Conservation (phyloP, 1,140 invertebrate genomes). For the Rhynchophorus ferrugineus region DNA sequence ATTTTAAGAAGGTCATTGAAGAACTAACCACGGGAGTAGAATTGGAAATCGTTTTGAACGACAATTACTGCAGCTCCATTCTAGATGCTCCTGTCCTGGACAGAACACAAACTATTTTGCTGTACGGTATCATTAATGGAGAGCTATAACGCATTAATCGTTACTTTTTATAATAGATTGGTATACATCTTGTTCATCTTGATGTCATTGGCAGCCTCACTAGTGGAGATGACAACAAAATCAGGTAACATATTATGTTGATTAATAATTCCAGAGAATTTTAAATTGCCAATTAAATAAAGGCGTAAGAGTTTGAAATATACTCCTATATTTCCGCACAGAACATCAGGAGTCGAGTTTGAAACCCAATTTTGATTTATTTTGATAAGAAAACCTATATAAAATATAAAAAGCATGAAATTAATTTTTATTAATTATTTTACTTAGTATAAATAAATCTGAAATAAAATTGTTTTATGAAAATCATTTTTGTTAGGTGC, state of each 20-base stretch:
- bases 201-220: background rate
- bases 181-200: background rate
- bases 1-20: slow-evolving; percentile 23
- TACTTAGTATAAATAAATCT: too few species aligned
- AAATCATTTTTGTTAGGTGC: too few species aligned
- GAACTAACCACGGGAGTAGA: slow-evolving; percentile 19
- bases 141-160: background rate
- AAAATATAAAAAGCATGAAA: too few species aligned
- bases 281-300: too few species aligned
- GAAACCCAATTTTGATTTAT: too few species aligned
- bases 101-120: slow-evolving; percentile 2
- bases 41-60: slow-evolving; percentile 9
- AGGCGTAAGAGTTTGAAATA: too few species aligned
- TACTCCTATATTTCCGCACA: too few species aligned
- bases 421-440: too few species aligned
- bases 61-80: slow-evolving; percentile 11
- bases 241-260: background rate
- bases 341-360: too few species aligned
- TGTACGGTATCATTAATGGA: slow-evolving; percentile 3
- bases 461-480: too few species aligned
- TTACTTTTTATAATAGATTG: background rate
- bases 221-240: background rate
- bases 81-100: slow-evolving; percentile 2
- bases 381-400: too few species aligned
- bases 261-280: background rate